Base-by-base conservation (phyloP, 2,113 vertebrate species). In the Microtus ochrogaster region DNA sequence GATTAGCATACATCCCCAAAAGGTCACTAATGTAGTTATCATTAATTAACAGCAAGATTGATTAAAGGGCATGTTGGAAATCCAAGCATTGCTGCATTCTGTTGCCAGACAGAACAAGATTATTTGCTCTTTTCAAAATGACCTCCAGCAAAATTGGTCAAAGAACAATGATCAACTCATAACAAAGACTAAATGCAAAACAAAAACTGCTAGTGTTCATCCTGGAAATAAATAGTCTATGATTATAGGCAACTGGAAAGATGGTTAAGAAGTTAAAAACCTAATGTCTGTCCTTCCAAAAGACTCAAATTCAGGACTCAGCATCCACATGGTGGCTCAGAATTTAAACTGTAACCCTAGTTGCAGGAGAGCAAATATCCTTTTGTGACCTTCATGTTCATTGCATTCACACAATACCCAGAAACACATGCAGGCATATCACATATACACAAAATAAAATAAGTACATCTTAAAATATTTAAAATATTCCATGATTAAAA, bases 21-120 rank as follows among this genome's bases (percentile, higher is more conserved):
- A 78, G 81, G 21, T 44, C 11, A 87, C 8, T 66, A 81, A 95
- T 94, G 76, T 79, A 74, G 63, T 82, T 95, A 63, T 72, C 65
- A 24, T 91, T 97, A 96, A 96, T 93, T 96, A 97, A 86, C 16
- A 91, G 49, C 30, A 82, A 90, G 81, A 94, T 90, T 92, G 87
- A 97, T 72, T 74, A 90, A 93, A 90, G 13, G 17, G 8, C 22
- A 77, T 74, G 70, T 61, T 72, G 77, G 41, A 86, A 90, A 90
- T 82, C 7, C 68, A 90, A 55, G 39, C 90, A 2, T 82, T 66
- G 2, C 61, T 86, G 2, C 73, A 39, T 82, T 90, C 9, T 6
- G 16, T 83, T 87, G 78, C 7, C 47, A 89, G 19, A 63, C 2
- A 77, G 8, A 83, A 78, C 39, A 47, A 72, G 36, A 70, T 26